phyloP scores from a whole-genome alignment of 2,797 vertebrate species.

The Rhynchotus rufescens region DNA sequence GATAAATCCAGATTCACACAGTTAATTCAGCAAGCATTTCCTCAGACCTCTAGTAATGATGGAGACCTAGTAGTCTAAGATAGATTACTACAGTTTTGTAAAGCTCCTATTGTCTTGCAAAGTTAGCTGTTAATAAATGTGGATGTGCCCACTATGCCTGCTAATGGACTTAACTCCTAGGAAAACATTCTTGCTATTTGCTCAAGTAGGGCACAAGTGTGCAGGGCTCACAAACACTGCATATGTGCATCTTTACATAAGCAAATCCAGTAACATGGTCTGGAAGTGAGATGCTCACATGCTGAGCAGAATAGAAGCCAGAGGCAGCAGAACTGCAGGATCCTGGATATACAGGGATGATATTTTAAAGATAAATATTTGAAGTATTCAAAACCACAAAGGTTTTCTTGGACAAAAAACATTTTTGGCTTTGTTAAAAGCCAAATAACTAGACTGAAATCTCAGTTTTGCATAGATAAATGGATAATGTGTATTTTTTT shows the following conservation, averaged over 20 bases:
- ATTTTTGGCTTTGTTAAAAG: neutral
- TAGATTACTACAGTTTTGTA: neutral
- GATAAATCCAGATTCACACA: neutral
- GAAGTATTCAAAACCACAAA: neutral
- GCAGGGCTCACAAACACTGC: neutral
- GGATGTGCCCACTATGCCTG: neutral
- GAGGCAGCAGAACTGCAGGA: neutral
- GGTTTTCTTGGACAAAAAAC: neutral
- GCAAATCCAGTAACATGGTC: neutral
- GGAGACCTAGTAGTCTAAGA: neutral
- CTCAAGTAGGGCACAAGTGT: accelerated
- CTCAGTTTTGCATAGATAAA: neutral
- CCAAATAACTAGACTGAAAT: conserved; percentile 10
- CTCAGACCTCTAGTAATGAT: neutral
- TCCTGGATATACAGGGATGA: accelerated
- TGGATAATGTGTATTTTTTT: neutral
- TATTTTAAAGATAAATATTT: neutral
- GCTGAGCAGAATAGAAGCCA: neutral
- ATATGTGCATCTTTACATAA: neutral
- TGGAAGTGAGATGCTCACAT: neutral
- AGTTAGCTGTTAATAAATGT: neutral
- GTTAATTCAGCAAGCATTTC: neutral
- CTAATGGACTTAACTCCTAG: neutral
- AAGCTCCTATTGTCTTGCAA: neutral
- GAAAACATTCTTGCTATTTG: neutral